A percentile compares a stretch with the other conserved stretches of the same genome.
phyloP scores from a whole-genome alignment of 2,797 vertebrate genomes.

The Megaceryle alcyon region DNA sequence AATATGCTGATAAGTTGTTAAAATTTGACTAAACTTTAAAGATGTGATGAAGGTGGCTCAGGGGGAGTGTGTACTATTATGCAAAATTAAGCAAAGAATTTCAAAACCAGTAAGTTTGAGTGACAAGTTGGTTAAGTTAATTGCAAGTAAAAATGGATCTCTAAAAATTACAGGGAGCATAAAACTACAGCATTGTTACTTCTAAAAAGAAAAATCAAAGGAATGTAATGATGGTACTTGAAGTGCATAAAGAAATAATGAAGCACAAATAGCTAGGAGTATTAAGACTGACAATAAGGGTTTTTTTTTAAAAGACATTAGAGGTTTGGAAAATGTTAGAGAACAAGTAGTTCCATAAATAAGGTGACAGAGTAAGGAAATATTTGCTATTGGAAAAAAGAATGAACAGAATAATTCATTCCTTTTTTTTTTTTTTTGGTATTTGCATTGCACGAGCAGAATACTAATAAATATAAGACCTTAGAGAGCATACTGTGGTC shows the following conservation, averaged over 20 bases:
- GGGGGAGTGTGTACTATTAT: conserved; percentile 59
- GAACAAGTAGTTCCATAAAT: conserved; percentile 55
- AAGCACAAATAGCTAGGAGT: conserved; percentile 53
- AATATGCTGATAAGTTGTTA: not conserved
- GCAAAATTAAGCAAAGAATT: conserved; percentile 63
- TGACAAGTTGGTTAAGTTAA: conserved; percentile 74
- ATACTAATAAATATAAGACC: not conserved
- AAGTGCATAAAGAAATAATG: conserved; percentile 44
- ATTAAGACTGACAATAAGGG: conserved; percentile 50
- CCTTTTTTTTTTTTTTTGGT: not conserved
- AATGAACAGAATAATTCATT: not conserved
- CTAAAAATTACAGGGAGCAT: conserved; percentile 67
- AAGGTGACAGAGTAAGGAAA: conserved; percentile 43
- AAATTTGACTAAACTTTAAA: conserved; percentile 50
- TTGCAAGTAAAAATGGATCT: conserved; percentile 70
- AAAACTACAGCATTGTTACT: conserved; percentile 58
- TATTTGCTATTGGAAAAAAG: conserved; percentile 26
- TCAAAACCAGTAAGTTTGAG: conserved; percentile 63
- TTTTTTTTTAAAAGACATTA: not conserved
- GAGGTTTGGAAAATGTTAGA: conserved; percentile 27
- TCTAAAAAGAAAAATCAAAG: conserved; percentile 66
- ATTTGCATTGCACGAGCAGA: not conserved
- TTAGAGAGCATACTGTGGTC: not conserved
- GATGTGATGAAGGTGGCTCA: conserved; percentile 20
- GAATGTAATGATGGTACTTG: conserved; percentile 52